Conservation (phyloP, 1,140 invertebrate species). For the Zaprionus capensis region DNA sequence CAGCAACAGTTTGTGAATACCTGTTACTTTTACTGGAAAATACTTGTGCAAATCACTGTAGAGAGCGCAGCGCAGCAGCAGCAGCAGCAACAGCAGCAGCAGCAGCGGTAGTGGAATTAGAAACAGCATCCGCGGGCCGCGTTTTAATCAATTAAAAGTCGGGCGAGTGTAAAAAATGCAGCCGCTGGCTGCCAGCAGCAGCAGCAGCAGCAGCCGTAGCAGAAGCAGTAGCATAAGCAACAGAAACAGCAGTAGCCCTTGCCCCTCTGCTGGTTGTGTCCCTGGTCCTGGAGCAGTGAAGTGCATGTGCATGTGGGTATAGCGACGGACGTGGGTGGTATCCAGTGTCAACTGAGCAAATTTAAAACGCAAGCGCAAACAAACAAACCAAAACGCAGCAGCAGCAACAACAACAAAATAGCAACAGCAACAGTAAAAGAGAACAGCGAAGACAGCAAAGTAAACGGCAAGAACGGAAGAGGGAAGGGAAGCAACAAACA, state of each 20-base stretch:
- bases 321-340: constrained; percentile 38
- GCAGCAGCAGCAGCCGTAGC: constrained; percentile 37
- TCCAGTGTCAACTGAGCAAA: constrained; percentile 44
- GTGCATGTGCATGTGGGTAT: constrained; percentile 17
- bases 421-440: constrained; percentile 11
- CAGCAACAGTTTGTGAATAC: background rate
- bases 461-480: background rate
- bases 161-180: constrained; percentile 41
- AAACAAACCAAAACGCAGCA: constrained; percentile 35
- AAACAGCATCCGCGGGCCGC: constrained; percentile 27
- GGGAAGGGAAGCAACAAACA: background rate
- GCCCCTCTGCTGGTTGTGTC: constrained; percentile 2
- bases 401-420: constrained; percentile 17
- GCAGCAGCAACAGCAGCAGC: constrained; percentile 13
- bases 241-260: constrained; percentile 24
- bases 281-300: constrained; percentile 12
- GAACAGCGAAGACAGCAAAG: constrained; percentile 13
- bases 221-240: background rate
- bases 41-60: constrained; percentile 5
- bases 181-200: constrained; percentile 45
- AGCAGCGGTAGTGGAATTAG: constrained; percentile 16
- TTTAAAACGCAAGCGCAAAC: constrained; percentile 52
- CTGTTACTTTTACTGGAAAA: constrained; percentile 8
- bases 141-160: constrained; percentile 54
- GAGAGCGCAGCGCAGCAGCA: constrained; percentile 36